Percentiles rank a stretch among this genome's conserved stretches.
Conservation (phyloP, 2,888 invertebrate genomes). For the Acanthosepion esculentum region DNA sequence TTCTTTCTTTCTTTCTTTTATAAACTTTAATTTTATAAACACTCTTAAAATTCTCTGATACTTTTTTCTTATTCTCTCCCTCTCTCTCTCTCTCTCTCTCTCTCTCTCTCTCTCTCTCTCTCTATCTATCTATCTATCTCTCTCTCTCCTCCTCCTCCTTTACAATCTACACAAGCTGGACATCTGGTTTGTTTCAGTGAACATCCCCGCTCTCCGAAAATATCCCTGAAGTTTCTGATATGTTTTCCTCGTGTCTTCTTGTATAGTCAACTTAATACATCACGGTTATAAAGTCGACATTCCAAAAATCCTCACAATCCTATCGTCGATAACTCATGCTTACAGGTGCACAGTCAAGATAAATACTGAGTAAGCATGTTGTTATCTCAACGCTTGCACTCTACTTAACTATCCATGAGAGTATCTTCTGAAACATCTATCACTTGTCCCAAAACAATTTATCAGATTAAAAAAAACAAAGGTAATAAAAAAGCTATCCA, state of each 20-base stretch:
- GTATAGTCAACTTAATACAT: not conserved
- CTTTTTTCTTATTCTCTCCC: not conserved
- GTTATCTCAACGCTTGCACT: not conserved
- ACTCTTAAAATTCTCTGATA: not conserved
- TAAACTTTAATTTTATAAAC: not conserved
- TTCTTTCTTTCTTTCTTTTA: not conserved
- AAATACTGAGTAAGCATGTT: not conserved
- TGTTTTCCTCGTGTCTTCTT: not conserved
- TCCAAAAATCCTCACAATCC: not conserved
- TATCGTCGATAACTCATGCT: not conserved
- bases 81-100: not conserved
- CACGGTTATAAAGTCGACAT: not conserved
- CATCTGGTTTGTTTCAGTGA: not conserved
- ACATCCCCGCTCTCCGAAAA: not conserved
- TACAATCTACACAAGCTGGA: not conserved
- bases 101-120: not conserved
- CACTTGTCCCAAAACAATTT: too few species aligned
- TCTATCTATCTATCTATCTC: not conserved
- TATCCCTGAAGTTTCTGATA: not conserved
- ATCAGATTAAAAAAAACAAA: too few species aligned
- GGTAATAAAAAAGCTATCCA: too few species aligned
- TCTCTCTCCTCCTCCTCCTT: not conserved
- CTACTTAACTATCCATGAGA: too few species aligned
- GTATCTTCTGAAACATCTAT: too few species aligned
- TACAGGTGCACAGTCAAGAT: not conserved